Evolutionary conservation across 2,113 vertebrate genomes (phyloP).

Genomic region (Delphinapterus leucas): DNA sequence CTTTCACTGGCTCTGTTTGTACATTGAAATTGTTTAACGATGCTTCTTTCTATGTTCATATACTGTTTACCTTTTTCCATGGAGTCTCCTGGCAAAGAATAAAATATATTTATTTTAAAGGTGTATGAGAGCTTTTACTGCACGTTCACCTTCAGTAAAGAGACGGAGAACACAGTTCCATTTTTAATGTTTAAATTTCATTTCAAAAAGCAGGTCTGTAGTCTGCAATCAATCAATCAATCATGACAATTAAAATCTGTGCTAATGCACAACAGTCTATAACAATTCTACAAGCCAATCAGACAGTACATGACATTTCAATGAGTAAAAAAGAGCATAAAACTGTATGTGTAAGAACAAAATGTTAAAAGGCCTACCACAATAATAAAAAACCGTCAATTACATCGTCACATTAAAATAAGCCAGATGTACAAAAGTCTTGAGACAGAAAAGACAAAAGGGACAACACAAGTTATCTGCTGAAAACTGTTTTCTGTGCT

Average conservation of each 20-base stretch:
- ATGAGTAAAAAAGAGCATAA: slow-evolving; percentile 97
- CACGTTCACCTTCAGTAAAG: slow-evolving; percentile 57
- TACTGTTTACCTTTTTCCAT: slow-evolving; percentile 98
- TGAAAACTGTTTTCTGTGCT: slow-evolving; percentile 85
- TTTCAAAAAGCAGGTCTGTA: slow-evolving; percentile 97
- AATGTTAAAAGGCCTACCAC: slow-evolving; percentile 99
- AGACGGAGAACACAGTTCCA: slow-evolving; percentile 70
- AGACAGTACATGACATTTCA: slow-evolving; percentile 95
- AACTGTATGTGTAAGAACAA: slow-evolving; percentile 97
- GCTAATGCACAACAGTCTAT: slow-evolving; percentile 94
- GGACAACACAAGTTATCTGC: slow-evolving; percentile 86
- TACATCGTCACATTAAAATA: slow-evolving; percentile 95
- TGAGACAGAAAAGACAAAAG: slow-evolving; percentile 89
- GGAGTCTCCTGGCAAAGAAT: slow-evolving; percentile 98
- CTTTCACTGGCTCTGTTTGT: slow-evolving; percentile 94
- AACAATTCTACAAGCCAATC: slow-evolving; percentile 96
- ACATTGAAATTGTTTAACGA: slow-evolving; percentile 95
- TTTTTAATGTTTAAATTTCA: slow-evolving; percentile 98
- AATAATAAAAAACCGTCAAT: slow-evolving; percentile 95
- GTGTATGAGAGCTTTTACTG: slow-evolving; percentile 70
- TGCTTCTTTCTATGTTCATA: slow-evolving; percentile 99
- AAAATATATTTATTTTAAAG: slow-evolving; percentile 99
- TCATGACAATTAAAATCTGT: slow-evolving; percentile 97
- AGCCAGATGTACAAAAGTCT: slow-evolving; percentile 99
- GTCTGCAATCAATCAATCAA: slow-evolving; percentile 86